phyloP scores from a whole-genome alignment of 2,797 vertebrate genomes.

The Limosa lapponica region DNA sequence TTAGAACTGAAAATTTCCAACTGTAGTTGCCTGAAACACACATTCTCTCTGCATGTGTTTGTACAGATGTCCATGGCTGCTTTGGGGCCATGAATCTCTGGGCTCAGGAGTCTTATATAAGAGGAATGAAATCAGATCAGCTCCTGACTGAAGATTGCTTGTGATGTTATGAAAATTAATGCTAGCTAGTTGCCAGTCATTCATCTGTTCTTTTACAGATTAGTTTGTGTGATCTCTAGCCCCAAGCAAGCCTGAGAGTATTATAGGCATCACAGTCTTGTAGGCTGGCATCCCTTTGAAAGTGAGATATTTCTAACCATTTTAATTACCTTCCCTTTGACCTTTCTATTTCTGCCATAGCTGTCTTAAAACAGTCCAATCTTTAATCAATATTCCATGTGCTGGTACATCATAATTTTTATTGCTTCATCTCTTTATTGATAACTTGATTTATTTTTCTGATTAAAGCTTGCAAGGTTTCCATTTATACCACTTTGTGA shows the following conservation, averaged over 20 bases:
- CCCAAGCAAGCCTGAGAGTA: not conserved
- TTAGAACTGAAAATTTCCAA: not conserved
- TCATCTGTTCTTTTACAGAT: constrained; percentile 37
- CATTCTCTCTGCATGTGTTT: not conserved
- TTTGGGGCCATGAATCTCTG: not conserved
- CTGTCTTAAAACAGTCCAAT: not conserved
- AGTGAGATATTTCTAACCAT: constrained; percentile 21
- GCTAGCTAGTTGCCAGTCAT: constrained; percentile 23
- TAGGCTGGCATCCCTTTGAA: not conserved
- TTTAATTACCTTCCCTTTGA: constrained; percentile 21
- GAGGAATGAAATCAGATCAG: not conserved
- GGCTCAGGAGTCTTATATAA: not conserved
- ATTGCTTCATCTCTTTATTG: not conserved
- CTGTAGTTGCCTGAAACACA: not conserved
- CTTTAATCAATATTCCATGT: constrained; percentile 7
- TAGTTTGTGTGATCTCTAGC: constrained; percentile 49
- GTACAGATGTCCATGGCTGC: not conserved
- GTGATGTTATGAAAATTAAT: constrained; percentile 29
- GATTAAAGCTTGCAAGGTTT: not conserved
- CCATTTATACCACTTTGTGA: not conserved
- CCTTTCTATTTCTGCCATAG: not conserved
- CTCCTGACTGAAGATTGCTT: constrained; percentile 6
- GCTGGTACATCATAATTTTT: not conserved
- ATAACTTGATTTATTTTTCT: not conserved
- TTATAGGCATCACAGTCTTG: not conserved